Evolutionary conservation across 1,140 invertebrate species (phyloP).

Genomic region (Radopholus similis): DNA sequence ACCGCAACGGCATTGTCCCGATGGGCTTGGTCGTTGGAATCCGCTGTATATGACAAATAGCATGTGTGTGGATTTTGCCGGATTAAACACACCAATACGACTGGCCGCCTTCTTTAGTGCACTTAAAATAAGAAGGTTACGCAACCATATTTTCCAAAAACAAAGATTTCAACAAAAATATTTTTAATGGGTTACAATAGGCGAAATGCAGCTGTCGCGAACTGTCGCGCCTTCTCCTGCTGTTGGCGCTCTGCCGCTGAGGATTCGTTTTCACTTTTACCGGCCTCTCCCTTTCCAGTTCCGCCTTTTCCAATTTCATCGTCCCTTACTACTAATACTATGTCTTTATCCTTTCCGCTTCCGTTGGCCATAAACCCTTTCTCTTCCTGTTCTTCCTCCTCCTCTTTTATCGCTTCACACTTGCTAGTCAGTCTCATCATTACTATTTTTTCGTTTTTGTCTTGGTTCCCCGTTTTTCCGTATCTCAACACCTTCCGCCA

Average conservation of each 20-base stretch:
- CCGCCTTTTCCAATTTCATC: not conserved
- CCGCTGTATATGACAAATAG: conserved; percentile 3
- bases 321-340: not conserved
- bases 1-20: conserved; percentile 27
- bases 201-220: conserved; percentile 1
- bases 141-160: not conserved
- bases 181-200: conserved; percentile 12
- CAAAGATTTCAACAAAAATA: not conserved
- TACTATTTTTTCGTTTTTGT: not conserved
- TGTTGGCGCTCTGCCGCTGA: no score
- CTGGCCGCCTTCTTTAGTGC: conserved; percentile 45
- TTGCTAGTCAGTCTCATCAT: not conserved
- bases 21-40: conserved; percentile 8
- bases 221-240: conserved; percentile 3
- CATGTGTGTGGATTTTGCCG: not conserved
- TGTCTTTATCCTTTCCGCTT: not conserved
- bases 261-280: not conserved
- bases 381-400: not conserved
- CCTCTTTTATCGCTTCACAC: not conserved
- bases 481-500: not conserved
- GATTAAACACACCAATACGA: not conserved
- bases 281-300: not conserved
- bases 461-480: not conserved
- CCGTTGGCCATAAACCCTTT: not conserved
- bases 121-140: conserved; percentile 26